Conservation (phyloP, 2,113 vertebrate genomes). For the Chloroceryle aenea region DNA sequence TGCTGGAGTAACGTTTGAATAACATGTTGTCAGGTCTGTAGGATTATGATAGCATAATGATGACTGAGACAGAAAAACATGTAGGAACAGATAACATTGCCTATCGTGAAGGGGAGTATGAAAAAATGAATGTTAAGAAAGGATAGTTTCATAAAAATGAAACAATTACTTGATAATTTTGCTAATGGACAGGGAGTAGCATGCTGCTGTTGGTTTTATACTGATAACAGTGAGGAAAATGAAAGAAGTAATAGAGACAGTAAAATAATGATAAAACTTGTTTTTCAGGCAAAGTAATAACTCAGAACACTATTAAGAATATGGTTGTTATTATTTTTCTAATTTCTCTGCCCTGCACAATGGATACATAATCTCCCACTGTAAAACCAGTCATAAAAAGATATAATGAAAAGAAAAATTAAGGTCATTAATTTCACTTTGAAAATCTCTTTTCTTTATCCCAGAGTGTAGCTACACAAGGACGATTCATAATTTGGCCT, state of each 20-base stretch:
- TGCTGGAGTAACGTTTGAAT: neutral
- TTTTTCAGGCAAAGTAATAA: constrained; percentile 8
- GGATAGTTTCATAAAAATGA: neutral
- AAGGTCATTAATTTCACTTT: constrained; percentile 1
- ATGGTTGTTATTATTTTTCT: neutral
- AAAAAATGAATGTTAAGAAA: neutral
- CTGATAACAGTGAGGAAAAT: neutral
- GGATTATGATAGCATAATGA: neutral
- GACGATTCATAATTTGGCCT: neutral
- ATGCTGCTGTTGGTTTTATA: neutral
- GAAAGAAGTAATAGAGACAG: neutral
- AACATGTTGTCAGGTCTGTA: neutral
- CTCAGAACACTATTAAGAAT: neutral
- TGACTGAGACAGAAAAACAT: neutral
- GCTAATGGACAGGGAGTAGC: neutral
- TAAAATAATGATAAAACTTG: neutral
- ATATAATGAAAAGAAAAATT: neutral
- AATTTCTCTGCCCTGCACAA: neutral
- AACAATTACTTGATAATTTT: neutral
- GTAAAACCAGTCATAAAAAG: neutral
- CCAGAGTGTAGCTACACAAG: neutral
- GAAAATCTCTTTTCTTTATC: neutral
- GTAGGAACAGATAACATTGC: neutral
- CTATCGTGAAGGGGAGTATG: neutral
- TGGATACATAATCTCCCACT: neutral